These are phyloP conservation scores for Oncopeltus fasciatus DNA, from an alignment of 1,140 invertebrate species.

Conservation along the genomic window DNA sequence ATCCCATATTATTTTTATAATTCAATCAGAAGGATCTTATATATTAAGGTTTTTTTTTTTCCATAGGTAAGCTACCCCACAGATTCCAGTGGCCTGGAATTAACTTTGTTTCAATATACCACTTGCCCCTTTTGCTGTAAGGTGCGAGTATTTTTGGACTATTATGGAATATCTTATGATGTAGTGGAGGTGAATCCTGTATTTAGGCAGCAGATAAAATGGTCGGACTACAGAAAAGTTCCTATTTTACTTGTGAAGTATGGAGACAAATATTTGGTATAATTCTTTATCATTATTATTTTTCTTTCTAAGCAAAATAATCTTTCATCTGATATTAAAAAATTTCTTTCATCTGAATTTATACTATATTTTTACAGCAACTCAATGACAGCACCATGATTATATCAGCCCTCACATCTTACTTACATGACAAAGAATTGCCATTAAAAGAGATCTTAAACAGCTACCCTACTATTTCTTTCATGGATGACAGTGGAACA, in stretches of 20 bases:
- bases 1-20: no score
- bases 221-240: conserved; percentile 91
- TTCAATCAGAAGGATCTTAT: no score
- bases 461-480: conserved; percentile 65
- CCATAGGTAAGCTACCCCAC: conserved; percentile 44
- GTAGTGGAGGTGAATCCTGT: conserved; percentile 95
- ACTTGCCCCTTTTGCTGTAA: conserved; percentile 99
- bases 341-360: no score
- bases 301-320: neutral
- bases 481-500: conserved; percentile 49
- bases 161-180: conserved; percentile 86
- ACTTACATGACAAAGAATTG: conserved; percentile 46
- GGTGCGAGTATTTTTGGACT: conserved; percentile 86
- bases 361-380: no score
- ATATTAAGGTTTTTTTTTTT: conserved; percentile 28
- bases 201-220: conserved; percentile 75
- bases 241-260: conserved; percentile 77
- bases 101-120: conserved; percentile 89
- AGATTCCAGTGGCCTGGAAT: conserved; percentile 59
- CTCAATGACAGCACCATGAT: conserved; percentile 90
- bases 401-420: conserved; percentile 71
- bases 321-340: no score
- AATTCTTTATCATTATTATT: neutral
- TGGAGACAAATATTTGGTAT: conserved; percentile 50
- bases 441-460: conserved; percentile 55